Evolutionary conservation across 2,888 invertebrate species (phyloP).

Genomic region (Phorcus lineatus): DNA sequence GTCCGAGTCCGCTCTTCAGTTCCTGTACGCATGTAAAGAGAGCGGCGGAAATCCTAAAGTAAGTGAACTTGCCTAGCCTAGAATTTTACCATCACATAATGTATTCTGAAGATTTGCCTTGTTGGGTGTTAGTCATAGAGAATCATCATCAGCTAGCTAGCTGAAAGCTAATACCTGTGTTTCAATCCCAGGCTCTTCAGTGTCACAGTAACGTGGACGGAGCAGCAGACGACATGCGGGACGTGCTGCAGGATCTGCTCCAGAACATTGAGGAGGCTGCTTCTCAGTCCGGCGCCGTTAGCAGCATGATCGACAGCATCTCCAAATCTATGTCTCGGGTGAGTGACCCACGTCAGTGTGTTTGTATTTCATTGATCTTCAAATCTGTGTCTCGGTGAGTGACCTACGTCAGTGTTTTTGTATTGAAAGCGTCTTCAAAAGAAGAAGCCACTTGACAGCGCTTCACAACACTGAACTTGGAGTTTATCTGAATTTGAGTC

Average conservation of each 20-base stretch:
- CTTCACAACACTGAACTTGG: too few relatives aligned
- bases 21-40: slow-evolving; percentile 89
- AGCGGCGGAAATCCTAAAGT: slow-evolving; percentile 94
- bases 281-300: slow-evolving; percentile 92
- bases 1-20: slow-evolving; percentile 91
- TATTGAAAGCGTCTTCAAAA: too few relatives aligned
- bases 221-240: slow-evolving; percentile 84
- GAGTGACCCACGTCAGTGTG: slow-evolving; percentile 13
- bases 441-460: too few relatives aligned
- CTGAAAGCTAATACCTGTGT: neutral
- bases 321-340: slow-evolving; percentile 86
- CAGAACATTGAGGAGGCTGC: slow-evolving; percentile 83
- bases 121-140: too few relatives aligned
- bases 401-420: neutral
- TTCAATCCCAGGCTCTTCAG: slow-evolving; percentile 80
- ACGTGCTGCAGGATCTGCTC: slow-evolving; percentile 86
- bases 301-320: slow-evolving; percentile 91
- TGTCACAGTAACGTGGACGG: slow-evolving; percentile 91
- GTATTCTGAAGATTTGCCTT: too few relatives aligned
- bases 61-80: neutral
- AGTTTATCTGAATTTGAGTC: too few relatives aligned
- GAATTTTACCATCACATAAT: too few relatives aligned
- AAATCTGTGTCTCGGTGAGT: slow-evolving; percentile 83
- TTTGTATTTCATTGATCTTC: too few relatives aligned
- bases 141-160: too few relatives aligned